These are phyloP conservation scores for Planococcus citri DNA, from an alignment of 1,140 invertebrate genomes.

Conservation along the genomic window DNA sequence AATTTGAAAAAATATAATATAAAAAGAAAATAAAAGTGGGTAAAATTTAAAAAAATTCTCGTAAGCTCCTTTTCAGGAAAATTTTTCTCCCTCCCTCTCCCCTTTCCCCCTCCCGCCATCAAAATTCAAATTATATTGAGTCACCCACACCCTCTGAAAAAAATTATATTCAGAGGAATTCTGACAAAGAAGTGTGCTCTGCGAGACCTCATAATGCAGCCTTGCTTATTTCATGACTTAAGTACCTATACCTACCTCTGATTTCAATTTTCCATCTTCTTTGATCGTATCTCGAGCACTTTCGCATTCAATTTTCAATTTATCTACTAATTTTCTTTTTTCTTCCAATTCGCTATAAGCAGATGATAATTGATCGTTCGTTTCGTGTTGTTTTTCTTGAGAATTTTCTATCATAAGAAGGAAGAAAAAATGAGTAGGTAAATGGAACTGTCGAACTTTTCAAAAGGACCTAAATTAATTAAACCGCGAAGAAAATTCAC, in stretches of 20 bases:
- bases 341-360: not conserved
- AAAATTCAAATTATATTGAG: too few relatives aligned
- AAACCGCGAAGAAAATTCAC: too few relatives aligned
- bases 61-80: too few relatives aligned
- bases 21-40: too few relatives aligned
- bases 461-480: too few relatives aligned
- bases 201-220: too few relatives aligned
- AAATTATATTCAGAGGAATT: not conserved
- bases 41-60: too few relatives aligned
- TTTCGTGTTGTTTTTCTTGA: not conserved
- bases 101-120: too few relatives aligned
- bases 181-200: not conserved
- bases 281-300: constrained; percentile 22
- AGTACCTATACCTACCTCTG: not conserved
- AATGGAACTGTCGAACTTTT: not conserved
- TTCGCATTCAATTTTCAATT: constrained; percentile 10
- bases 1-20: too few relatives aligned
- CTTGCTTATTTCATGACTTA: too few relatives aligned
- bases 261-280: constrained; percentile 24
- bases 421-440: not conserved
- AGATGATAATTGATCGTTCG: not conserved
- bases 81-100: too few relatives aligned
- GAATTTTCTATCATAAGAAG: not conserved
- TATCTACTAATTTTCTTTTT: constrained; percentile 6
- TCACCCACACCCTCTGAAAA: too few relatives aligned